Conservation (phyloP, 1,140 invertebrate genomes). For the Melanaphis sacchari region DNA sequence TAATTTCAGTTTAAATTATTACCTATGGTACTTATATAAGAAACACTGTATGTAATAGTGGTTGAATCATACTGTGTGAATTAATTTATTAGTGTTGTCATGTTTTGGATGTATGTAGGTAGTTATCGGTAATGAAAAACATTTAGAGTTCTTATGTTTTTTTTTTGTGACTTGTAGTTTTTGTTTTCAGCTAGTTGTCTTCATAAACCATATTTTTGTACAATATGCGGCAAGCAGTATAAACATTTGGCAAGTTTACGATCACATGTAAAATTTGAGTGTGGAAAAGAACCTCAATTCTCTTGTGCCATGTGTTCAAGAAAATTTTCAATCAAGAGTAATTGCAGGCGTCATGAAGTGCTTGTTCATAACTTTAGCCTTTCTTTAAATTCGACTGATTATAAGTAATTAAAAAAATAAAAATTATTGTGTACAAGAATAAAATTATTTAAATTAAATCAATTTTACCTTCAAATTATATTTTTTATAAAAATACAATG, state of each 20-base stretch:
- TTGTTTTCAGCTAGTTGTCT: constrained; percentile 63
- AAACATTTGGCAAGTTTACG: constrained; percentile 63
- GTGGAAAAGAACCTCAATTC: constrained; percentile 64
- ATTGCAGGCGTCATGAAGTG: constrained; percentile 57
- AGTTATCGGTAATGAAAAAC: neutral
- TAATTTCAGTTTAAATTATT: neutral
- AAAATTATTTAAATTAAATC: neutral
- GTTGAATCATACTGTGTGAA: neutral
- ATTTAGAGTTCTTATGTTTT: neutral
- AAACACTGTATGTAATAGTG: neutral
- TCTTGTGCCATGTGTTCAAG: constrained; percentile 61
- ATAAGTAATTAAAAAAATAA: neutral
- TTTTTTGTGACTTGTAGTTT: constrained; percentile 39
- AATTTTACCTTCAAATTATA: neutral
- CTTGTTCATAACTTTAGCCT: constrained; percentile 45
- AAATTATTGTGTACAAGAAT: neutral
- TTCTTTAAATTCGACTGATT: constrained; percentile 47
- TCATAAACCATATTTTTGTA: constrained; percentile 61
- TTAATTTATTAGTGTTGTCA: constrained; percentile 27
- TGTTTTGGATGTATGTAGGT: constrained; percentile 21
- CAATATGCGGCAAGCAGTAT: constrained; percentile 58
- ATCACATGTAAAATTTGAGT: constrained; percentile 62
- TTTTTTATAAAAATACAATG: neutral
- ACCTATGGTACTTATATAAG: neutral
- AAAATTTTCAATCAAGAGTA: constrained; percentile 62